Conservation (phyloP, 2,113 vertebrate genomes). For the Pterocles burchelli region DNA sequence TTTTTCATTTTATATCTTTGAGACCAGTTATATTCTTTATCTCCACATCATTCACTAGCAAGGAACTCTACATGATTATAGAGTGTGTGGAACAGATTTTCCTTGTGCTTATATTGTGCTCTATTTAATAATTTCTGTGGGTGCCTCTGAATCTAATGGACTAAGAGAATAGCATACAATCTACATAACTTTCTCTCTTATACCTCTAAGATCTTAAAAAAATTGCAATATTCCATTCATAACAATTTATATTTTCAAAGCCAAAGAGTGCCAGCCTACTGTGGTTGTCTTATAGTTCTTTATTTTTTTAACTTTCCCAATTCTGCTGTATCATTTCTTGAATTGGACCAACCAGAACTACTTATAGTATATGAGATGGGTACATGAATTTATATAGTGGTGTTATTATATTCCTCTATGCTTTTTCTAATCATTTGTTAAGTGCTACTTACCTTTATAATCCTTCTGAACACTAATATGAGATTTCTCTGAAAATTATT, state of each 20-base stretch:
- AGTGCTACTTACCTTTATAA: background rate
- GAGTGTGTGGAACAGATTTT: background rate
- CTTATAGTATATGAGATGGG: background rate
- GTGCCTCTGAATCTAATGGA: constrained; percentile 11
- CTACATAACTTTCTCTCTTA: constrained; percentile 9
- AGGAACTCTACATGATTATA: constrained; percentile 15
- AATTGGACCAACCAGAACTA: background rate
- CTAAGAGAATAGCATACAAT: background rate
- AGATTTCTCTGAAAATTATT: background rate
- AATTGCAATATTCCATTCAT: background rate
- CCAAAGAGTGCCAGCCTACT: background rate
- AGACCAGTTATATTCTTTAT: background rate
- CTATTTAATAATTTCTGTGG: constrained; percentile 19
- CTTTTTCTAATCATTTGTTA: background rate
- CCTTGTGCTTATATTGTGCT: constrained; percentile 5
- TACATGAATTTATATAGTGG: background rate
- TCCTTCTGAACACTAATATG: background rate
- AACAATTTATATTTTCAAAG: background rate
- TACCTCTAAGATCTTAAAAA: background rate
- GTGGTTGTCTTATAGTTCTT: background rate
- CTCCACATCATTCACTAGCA: background rate
- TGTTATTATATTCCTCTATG: background rate
- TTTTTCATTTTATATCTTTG: background rate
- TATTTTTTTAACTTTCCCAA: background rate
- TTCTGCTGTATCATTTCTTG: background rate